Base-by-base conservation (phyloP, 2,888 invertebrate genomes). In the Gasteruption jaculator region DNA sequence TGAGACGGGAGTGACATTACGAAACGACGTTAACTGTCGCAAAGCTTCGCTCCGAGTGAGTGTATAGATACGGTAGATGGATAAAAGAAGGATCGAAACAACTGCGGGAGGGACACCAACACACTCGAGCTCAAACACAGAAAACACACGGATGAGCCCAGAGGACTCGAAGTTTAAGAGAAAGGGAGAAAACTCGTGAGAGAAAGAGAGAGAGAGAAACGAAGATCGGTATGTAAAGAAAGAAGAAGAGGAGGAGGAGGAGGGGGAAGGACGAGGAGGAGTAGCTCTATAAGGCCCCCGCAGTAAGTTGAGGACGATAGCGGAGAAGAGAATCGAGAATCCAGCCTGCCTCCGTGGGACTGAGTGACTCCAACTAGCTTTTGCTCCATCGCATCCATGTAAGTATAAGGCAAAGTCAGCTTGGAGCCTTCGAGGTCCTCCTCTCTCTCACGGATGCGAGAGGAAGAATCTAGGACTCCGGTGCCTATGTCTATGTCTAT, bases 381-480 rank as follows among this genome's bases (percentile, higher is more conserved):
- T 37, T 43, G 38, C 48, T 53, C 54, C 47, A 46, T 55, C 3
- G 10, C 16, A 21, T 11, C 8, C 25, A 12, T 12, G 16, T 11
- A 4, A 24, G 10, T n/a, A 33, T 7, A 33, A 14, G 4, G 6
- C 7, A 12, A 33, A 8, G n/a, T n/a, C n/a, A n/a, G n/a, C n/a
- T n/a, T n/a, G n/a, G n/a, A n/a, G n/a, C n/a, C n/a, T n/a, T n/a
- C n/a, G n/a, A n/a, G 39, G 21, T 45, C 41, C 52, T 48, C 48
- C 46, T 50, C 54, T 55, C 58, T 56, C 59, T 60, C 55, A 51
- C 59, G 57, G 59, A 60, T 60, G 52, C 61, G 54, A 61, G 52
- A 54, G 49, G 50, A 49, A 58, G 59, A 60, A 58, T 60, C 60
- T 59, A 58, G 59, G 60, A 58, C 59, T 59, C 49, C 41, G 38